Evolutionary conservation across 2,113 vertebrate species (phyloP), one percentile per base, ranked within the genome.

Genomic region (Myxocyprinus asiaticus): DNA sequence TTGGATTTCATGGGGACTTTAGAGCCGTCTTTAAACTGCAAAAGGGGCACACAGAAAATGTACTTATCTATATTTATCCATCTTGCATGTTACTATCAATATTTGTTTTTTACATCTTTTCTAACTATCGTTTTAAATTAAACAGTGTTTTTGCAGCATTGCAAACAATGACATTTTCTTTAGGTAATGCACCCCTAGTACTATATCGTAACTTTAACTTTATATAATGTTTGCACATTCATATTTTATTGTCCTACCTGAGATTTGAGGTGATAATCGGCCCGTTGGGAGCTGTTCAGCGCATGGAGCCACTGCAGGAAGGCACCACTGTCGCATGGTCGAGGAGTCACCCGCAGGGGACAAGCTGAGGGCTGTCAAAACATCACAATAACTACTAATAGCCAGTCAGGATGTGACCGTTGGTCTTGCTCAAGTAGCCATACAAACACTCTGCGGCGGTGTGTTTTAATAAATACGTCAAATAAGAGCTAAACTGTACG

Each of bases 301-400:
- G 86, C 92, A 90, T 47, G 90, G 92, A 89, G 91, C 91, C 91
- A 92, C 92, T 62, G 89, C 88, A 87, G 92, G 90, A 87, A 93
- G 92, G 78, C 92, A 91, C 92, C 92, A 93, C 91, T 94, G 93
- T 86, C 93, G 92, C 93, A 94, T 94, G 93, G 83, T 82, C 22
- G 22, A 33, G 22, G 22, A 33, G 22, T 33, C 88, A 87, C 82
- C 71, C 70, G 82, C 89, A 70, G 83, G 81, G 85, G 68, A 88
- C 82, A 79, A 83, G 83, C 22, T 33, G 22, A 65, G 74, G 75
- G 89, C 76, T 76, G 77, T 64, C 55, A 69, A 79, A 82, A 77
- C 65, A 80, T 73, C 55, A 61, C 44, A 72, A 51, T 56, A 44
- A 75, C 67, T 17, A 14, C n/a, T 45, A 71, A 47, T 58, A 74